Evolutionary conservation across 2,113 vertebrate genomes (phyloP), one percentile per base, ranked within the genome.

Genomic region (Gopherus evgoodei): DNA sequence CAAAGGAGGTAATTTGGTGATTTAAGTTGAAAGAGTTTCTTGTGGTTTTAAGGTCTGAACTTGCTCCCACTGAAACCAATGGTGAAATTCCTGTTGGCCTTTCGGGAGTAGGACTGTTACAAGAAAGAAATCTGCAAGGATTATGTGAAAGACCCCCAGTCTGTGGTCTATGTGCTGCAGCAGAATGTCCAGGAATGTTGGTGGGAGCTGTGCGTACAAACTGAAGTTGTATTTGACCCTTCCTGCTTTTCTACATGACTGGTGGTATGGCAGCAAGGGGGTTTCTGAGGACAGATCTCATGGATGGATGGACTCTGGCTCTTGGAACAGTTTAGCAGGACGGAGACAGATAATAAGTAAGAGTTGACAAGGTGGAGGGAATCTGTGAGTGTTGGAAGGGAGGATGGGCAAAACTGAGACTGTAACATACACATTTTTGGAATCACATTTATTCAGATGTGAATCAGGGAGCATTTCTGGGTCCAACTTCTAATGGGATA

Each of bases 401-500:
- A 91, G 50, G 57, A 90, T 75, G n/a, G 50, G 86, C 56, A 83
- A 94, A 93, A 88, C 44, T 88, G 83, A 62, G 90, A 88, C 85
- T 76, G 13, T 42, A 81, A 27, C 8, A 38, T 38, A 54, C 3
- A 1, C 1, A 0, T 35, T 87, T 65, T 84, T 7, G 78, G 31
- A 38, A 75, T 16, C 86, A 11, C 16, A 44, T 93, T 27, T 1
- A 3, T 75, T 22, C n/a, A 91, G 53, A 62, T 52, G 44, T 13
- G 0, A 90, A 89, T 44, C 38, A 56, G 22, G 44, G 50, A 93
- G 78, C 27, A 83, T 78, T 85, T 88, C 42, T 87, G 57, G 9
- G 56, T 96, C 9, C 83, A 38, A 86, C 47, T 93, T 95, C 59
- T 80, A 65, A 31, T 86, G 65, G 13, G 42, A 89, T 69, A 95